phyloP scores from a whole-genome alignment of 2,888 invertebrate species.

The Drosophila lutescens region DNA sequence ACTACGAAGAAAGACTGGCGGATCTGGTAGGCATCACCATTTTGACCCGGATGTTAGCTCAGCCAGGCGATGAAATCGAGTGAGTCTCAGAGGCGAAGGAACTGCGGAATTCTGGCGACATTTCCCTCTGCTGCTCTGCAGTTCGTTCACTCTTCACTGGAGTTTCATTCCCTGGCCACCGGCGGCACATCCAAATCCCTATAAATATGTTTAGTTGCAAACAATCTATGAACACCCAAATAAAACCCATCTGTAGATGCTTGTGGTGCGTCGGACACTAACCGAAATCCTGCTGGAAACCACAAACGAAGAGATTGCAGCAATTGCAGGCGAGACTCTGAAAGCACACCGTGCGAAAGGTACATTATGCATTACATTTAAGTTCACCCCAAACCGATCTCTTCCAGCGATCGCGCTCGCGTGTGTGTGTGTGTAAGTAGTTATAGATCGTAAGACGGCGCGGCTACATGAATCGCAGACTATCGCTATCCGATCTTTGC shows the following conservation, averaged over 20 bases:
- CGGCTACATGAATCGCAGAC: conserved; percentile 2
- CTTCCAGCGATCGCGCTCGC: conserved; percentile 54
- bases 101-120: conserved; percentile 8
- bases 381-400: conserved; percentile 38
- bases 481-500: conserved; percentile 5
- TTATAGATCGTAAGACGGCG: conserved; percentile 27
- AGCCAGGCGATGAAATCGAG: conserved; percentile 57
- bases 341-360: conserved; percentile 92
- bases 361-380: conserved; percentile 84
- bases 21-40: conserved; percentile 79
- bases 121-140: not conserved
- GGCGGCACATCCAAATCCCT: conserved; percentile 24
- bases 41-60: conserved; percentile 43
- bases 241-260: conserved; percentile 87
- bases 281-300: conserved; percentile 97
- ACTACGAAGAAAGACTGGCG: conserved; percentile 81
- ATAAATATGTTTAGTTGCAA: conserved; percentile 41
- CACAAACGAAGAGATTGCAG: conserved; percentile 94
- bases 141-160: conserved; percentile 26
- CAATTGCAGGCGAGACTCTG: conserved; percentile 93
- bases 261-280: conserved; percentile 93
- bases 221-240: conserved; percentile 60
- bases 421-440: conserved; percentile 56
- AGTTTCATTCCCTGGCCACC: conserved; percentile 59
- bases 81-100: conserved; percentile 14